These are phyloP conservation scores for Barnardius zonarius DNA, from an alignment of 2,113 vertebrate species.

Conservation along the genomic window DNA sequence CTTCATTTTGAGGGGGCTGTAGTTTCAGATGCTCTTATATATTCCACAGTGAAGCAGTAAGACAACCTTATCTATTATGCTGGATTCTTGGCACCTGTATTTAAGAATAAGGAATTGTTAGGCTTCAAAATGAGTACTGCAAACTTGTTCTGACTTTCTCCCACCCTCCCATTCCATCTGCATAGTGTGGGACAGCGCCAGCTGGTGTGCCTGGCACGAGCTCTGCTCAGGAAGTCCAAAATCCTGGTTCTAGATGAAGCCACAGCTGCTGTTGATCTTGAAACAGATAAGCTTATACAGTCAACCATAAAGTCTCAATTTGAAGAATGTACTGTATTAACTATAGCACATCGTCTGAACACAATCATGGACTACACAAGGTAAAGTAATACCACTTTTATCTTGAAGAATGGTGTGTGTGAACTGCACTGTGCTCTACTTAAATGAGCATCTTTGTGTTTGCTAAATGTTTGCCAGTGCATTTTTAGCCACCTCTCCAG, in stretches of 20 bases:
- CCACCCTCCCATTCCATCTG: neutral
- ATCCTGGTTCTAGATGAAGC: constrained; percentile 94
- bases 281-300: constrained; percentile 93
- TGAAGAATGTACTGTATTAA: constrained; percentile 89
- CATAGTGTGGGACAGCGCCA: constrained; percentile 90
- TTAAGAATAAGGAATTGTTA: neutral
- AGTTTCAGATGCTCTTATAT: neutral
- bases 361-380: constrained; percentile 96
- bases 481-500: neutral
- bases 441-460: neutral
- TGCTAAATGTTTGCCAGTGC: neutral
- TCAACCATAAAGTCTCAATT: constrained; percentile 92
- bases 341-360: constrained; percentile 92
- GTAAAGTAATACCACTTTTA: constrained; percentile 49
- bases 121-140: neutral
- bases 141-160: neutral
- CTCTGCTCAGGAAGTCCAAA: constrained; percentile 92
- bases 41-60: neutral
- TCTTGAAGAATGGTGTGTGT: neutral
- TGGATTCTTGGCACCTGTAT: neutral
- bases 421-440: neutral
- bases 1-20: neutral
- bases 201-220: constrained; percentile 91
- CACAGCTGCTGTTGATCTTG: constrained; percentile 93
- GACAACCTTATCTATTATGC: neutral